A percentile compares a stretch with the other conserved stretches of the same genome.
These are phyloP conservation scores for Acrossocheilus wenchowensis DNA, from an alignment of 2,797 vertebrate genomes.

Conservation along the genomic window DNA sequence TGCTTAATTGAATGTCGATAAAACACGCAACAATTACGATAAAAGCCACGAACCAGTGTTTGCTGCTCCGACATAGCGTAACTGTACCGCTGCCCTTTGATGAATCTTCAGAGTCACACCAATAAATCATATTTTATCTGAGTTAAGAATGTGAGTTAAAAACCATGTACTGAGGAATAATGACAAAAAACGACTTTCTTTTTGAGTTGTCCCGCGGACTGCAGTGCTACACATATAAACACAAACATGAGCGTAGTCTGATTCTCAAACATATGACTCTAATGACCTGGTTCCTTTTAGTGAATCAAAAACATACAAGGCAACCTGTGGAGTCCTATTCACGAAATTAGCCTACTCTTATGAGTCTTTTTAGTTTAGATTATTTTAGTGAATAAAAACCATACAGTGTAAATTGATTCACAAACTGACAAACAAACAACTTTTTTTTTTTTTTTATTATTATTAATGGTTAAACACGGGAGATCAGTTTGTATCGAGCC, in stretches of 20 bases:
- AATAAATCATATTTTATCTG: background rate
- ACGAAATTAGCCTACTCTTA: background rate
- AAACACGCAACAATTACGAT: background rate
- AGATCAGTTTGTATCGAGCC: background rate
- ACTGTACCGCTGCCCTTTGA: background rate
- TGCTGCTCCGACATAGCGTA: background rate
- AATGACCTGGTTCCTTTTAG: background rate
- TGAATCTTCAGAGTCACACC: background rate
- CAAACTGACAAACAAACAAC: background rate
- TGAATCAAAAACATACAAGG: background rate
- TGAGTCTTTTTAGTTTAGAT: background rate
- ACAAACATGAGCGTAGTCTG: background rate
- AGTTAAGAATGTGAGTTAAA: background rate
- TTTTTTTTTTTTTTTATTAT: background rate
- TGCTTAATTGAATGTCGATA: conserved; percentile 1
- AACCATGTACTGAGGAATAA: background rate
- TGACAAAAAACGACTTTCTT: background rate
- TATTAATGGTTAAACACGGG: no score
- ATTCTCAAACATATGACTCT: background rate
- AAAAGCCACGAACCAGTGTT: background rate
- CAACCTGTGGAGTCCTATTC: background rate
- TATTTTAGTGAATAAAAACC: background rate
- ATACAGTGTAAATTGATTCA: background rate
- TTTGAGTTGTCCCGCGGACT: background rate
- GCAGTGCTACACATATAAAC: background rate